Percentiles rank a stretch among this genome's conserved stretches.
phyloP scores from a whole-genome alignment of 2,797 vertebrate genomes.

The Phoxinus dragarum region DNA sequence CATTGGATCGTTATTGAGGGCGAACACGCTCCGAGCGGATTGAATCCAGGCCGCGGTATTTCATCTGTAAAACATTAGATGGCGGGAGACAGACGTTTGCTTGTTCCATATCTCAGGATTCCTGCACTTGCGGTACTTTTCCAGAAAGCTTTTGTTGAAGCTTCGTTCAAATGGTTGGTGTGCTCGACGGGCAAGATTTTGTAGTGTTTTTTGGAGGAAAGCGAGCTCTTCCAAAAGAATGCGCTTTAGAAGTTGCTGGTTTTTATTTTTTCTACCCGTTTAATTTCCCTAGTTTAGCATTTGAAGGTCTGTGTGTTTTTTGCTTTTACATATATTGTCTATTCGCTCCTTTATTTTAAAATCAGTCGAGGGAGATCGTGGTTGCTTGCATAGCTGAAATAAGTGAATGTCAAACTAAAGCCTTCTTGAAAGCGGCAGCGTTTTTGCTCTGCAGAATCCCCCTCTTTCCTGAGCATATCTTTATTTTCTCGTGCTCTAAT shows the following conservation, averaged over 20 bases:
- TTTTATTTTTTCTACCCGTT: constrained; percentile 49
- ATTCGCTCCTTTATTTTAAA: constrained; percentile 55
- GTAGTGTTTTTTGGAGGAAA: constrained; percentile 14
- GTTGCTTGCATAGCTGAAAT: constrained; percentile 54
- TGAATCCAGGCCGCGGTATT: constrained; percentile 47
- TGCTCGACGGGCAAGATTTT: constrained; percentile 34
- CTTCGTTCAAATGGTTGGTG: constrained; percentile 42
- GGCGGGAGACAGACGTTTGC: constrained; percentile 56
- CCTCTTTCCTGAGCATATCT: constrained; percentile 50
- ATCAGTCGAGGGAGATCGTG: constrained; percentile 44
- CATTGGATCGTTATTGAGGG: background rate
- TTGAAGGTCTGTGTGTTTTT: constrained; percentile 54
- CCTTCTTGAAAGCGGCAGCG: constrained; percentile 50
- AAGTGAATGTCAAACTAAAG: constrained; percentile 59
- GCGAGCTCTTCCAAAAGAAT: constrained; percentile 60
- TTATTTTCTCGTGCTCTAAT: constrained; percentile 35
- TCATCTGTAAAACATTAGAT: constrained; percentile 56
- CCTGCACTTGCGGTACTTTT: constrained; percentile 63
- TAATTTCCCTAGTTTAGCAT: constrained; percentile 43
- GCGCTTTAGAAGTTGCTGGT: constrained; percentile 46
- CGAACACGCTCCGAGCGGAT: background rate
- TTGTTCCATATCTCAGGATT: constrained; percentile 69
- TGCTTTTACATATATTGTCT: constrained; percentile 59
- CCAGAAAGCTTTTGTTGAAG: constrained; percentile 59
- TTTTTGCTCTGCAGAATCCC: constrained; percentile 46